Base-by-base conservation (phyloP, 2,888 invertebrate genomes). In the Phrixothrix hirtus region DNA sequence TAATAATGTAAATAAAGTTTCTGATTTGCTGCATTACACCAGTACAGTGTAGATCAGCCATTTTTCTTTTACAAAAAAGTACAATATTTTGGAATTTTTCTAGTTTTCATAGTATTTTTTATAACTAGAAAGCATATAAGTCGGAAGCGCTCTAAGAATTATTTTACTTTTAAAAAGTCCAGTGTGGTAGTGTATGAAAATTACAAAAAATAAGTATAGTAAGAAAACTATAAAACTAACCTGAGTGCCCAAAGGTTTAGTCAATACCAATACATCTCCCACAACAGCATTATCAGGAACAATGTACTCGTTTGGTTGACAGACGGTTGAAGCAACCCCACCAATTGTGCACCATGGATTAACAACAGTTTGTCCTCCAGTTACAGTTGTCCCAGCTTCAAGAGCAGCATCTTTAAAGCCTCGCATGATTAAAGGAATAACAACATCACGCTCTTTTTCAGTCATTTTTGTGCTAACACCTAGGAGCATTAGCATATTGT, bases 271-370 rank as follows among this genome's bases (percentile, higher is more conserved):
- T 0, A 92, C 90, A 76, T 93, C 92, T 1, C 92, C 92, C 69
- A 89, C 87, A 1, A 88, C 88, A 12, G 92, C 89, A 73, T 88
- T 88, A 65, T 91, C 90, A 1, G 92, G 92, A 65, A 91, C 89
- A 67, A 94, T 91, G 66, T 92, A 90, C 76, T 95, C 93, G 70
- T 90, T 88, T 1, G 88, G 87, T 71, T 88, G 89, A 73, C 89
- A 92, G 55, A 94, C 88, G 11, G 90, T 87, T 0, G 92, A 89
- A 0, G 92, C 94, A 5, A 91, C 92, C 42, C 95, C 95, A 13
- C 94, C 95, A 68, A 95, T 88, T 6, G 91, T 89, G 72, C 93
- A 86, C 94, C 94, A 95, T 0, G 94, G 93, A 75, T 95, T 95
- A 15, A 89, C 84, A 7, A 93, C 90, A 9, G 93, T 92, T 73